These are phyloP conservation scores for Ophraella communa DNA, from an alignment of 2,888 invertebrate genomes.

Conservation along the genomic window DNA sequence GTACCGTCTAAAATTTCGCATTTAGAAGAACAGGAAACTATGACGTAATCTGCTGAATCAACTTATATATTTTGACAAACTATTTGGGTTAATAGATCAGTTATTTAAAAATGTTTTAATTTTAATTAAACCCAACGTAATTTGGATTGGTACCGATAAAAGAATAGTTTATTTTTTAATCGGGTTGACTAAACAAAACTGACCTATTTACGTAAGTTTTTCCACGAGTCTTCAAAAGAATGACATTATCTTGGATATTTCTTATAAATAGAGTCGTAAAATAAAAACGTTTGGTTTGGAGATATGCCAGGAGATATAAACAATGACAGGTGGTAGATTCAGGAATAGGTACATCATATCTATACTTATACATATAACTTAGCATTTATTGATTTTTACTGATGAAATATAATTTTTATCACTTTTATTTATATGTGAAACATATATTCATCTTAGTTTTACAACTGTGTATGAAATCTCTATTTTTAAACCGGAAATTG, in stretches of 20 bases:
- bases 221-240: slow-evolving; percentile 5
- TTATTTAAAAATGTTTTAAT: not conserved
- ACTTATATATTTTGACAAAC: not conserved
- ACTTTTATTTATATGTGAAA: not conserved
- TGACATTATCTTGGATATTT: slow-evolving; percentile 13
- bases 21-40: not conserved
- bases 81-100: not conserved
- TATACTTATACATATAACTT: not conserved
- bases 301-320: slow-evolving; percentile 6
- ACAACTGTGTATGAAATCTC: not conserved
- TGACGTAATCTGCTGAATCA: too few relatives aligned
- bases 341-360: not conserved
- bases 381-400: not conserved
- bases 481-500: not conserved
- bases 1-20: too few relatives aligned
- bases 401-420: not conserved
- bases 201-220: slow-evolving; percentile 19
- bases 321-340: not conserved
- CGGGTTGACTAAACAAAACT: not conserved
- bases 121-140: not conserved
- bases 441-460: not conserved
- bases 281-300: slow-evolving; percentile 21
- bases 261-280: slow-evolving; percentile 1
- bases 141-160: not conserved
- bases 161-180: slow-evolving; percentile 4